phyloP scores from a whole-genome alignment of 2,888 invertebrate genomes.

The Branchipolynoe longqiensis region DNA sequence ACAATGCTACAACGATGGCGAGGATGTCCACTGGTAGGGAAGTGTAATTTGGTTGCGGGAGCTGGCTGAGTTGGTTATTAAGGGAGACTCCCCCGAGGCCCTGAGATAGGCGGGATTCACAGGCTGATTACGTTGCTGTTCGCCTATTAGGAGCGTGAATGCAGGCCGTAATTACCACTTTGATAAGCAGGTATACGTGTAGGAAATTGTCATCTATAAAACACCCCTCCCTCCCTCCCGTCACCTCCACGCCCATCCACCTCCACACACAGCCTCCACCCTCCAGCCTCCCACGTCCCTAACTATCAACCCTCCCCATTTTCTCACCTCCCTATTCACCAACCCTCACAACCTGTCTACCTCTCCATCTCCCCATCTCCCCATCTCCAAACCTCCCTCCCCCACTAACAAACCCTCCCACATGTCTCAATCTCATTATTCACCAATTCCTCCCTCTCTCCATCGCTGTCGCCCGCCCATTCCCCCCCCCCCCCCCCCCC shows the following conservation, averaged over 20 bases:
- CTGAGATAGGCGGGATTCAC: too few species aligned
- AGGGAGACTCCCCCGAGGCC: too few species aligned
- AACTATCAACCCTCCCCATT: neutral
- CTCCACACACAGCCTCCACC: neutral
- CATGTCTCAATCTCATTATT: neutral
- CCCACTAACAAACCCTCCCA: neutral
- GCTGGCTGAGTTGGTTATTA: neutral
- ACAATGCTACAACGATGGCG: too few species aligned
- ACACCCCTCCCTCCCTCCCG: neutral
- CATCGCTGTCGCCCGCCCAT: neutral
- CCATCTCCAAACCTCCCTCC: neutral
- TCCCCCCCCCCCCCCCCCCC: neutral
- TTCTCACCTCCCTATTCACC: neutral
- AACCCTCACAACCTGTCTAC: neutral
- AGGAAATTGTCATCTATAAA: conserved; percentile 14
- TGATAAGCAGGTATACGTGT: conserved; percentile 10
- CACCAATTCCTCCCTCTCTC: neutral
- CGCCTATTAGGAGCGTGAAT: too few species aligned
- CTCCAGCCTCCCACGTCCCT: neutral
- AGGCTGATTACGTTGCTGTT: too few species aligned
- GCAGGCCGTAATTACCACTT: conserved; percentile 28
- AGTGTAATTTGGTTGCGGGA: neutral
- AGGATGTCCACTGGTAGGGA: too few species aligned
- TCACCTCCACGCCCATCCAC: neutral
- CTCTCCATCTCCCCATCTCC: neutral